Base-by-base conservation (phyloP, 2,888 invertebrate genomes). In the Linhomoeus sp. region DNA sequence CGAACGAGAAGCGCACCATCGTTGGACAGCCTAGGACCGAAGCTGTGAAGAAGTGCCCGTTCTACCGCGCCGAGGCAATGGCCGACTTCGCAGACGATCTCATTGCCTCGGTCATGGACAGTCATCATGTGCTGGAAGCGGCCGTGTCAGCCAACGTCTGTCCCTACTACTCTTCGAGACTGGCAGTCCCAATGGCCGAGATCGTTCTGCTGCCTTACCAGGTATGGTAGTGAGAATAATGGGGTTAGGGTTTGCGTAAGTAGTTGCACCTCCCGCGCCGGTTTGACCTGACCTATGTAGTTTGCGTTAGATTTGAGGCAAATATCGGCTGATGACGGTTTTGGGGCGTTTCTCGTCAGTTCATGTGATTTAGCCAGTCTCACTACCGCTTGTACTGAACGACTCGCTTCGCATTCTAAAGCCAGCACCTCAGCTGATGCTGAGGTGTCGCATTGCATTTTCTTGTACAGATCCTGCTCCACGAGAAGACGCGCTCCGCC, bases 111-210 rank as follows among this genome's bases (percentile, higher is more conserved):
- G 20, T n/a, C 12, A 5, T 39, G 33, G 33, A 45, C 22, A 29
- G 20, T 7, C 48, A 50, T 23, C 26, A 52, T 48, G 38, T 60
- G 22, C 37, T 50, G 20, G 47, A 50, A n/a, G 70, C 70, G 56
- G 84, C 79, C 0, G 75, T 76, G 58, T 70, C 75, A 51, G 59
- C 77, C 43, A 77, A 78, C 52, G 82, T 82, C 1, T 97, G 97
- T 67, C 85, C 92, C 0, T 97, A 94, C 71, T 97, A 92, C 67
- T 81, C 85, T 0, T 75, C 81, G 1, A 74, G 90, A 57, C 75
- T 76, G 62, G 81, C 87, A 3, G 71, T 83, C 25, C 75, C 78
- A 52, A 77, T 82, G 64, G 82, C 88, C 12, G 82, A 94, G 65
- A 67, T 75, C 50, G 57, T 64, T 22, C 53, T 63, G 20, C 51